These are phyloP conservation scores for Lepidurus arcticus DNA, from an alignment of 1,140 invertebrate genomes.

Conservation along the genomic window DNA sequence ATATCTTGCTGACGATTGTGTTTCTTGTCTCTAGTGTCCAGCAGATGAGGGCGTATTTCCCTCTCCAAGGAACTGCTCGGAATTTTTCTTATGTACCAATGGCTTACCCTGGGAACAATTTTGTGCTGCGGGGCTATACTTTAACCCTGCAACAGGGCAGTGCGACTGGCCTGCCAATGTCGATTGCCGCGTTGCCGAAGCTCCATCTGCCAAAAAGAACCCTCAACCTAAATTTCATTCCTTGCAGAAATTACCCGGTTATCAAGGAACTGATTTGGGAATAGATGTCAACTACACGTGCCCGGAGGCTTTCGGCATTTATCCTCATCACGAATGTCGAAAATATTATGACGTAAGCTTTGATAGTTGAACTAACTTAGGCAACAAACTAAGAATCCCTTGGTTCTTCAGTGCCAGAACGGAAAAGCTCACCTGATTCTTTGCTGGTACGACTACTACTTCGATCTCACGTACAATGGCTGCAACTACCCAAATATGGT, in stretches of 20 bases:
- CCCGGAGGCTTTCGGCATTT: neutral
- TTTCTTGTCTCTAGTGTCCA: constrained; percentile 7
- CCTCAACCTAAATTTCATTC: neutral
- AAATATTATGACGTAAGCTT: constrained; percentile 11
- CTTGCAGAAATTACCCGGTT: neutral
- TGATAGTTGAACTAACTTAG: neutral
- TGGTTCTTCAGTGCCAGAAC: constrained; percentile 27
- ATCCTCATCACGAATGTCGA: constrained; percentile 25
- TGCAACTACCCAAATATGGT: constrained; percentile 35
- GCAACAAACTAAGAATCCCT: neutral
- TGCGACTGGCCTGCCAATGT: constrained; percentile 23
- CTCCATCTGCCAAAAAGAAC: neutral
- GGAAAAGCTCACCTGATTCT: constrained; percentile 30
- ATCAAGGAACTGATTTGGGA: constrained; percentile 28
- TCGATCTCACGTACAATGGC: constrained; percentile 35
- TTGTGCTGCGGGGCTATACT: constrained; percentile 23
- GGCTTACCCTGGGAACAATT: constrained; percentile 21
- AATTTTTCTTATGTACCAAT: constrained; percentile 27
- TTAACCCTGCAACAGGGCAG: neutral
- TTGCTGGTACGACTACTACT: constrained; percentile 34
- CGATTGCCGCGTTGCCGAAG: neutral
- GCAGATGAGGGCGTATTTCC: constrained; percentile 10
- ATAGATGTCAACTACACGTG: constrained; percentile 24
- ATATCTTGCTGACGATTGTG: too few species aligned
- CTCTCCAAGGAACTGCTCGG: constrained; percentile 20